Percentiles rank a stretch among this genome's conserved stretches.
Conservation (phyloP, 2,113 vertebrate genomes). For the Epinephelus cyanopodus region DNA sequence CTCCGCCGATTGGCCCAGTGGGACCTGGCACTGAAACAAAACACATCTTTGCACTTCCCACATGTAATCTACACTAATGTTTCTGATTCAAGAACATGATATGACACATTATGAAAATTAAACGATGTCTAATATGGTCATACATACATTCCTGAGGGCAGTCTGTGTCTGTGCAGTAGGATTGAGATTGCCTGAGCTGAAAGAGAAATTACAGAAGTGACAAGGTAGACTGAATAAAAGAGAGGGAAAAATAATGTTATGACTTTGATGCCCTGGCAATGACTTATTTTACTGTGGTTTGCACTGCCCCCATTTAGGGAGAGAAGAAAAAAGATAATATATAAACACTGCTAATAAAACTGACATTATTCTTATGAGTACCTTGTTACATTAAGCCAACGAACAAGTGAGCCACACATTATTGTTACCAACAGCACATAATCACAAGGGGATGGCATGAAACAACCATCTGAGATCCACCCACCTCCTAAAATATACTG, state of each 20-base stretch:
- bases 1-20: constrained; percentile 80
- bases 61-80: constrained; percentile 16
- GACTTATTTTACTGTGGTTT: constrained; percentile 1
- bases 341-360: background rate
- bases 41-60: constrained; percentile 23
- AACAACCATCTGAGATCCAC: background rate
- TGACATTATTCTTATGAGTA: background rate
- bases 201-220: constrained; percentile 66
- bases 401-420: background rate
- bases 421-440: background rate
- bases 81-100: background rate
- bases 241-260: background rate
- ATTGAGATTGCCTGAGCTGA: constrained; percentile 97
- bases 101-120: background rate
- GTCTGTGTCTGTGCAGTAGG: constrained; percentile 97
- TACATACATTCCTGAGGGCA: constrained; percentile 97
- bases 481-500: background rate
- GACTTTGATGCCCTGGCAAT: too few relatives aligned
- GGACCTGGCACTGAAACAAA: constrained; percentile 91
- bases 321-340: background rate
- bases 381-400: background rate
- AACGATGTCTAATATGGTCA: background rate
- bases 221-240: background rate
- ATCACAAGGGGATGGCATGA: background rate
- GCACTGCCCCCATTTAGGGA: background rate